These are phyloP conservation scores for Alexandromys fortis DNA, from an alignment of 2,113 vertebrate genomes.

Conservation along the genomic window DNA sequence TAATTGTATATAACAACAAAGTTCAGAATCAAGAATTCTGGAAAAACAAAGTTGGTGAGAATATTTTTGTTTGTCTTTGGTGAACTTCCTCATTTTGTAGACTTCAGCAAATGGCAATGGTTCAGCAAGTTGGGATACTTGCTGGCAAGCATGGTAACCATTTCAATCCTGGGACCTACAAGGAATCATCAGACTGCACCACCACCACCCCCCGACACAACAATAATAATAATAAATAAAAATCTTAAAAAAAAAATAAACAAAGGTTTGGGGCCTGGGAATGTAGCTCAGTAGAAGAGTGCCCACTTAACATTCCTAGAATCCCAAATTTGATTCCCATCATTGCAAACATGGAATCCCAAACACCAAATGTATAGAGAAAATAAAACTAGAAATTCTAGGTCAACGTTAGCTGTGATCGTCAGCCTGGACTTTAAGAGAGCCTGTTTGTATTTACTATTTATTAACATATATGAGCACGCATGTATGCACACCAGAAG, in stretches of 20 bases:
- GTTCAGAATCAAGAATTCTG: constrained; percentile 5
- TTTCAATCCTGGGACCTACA: not conserved
- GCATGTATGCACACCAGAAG: not conserved
- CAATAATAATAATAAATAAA: not conserved
- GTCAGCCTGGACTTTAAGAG: not conserved
- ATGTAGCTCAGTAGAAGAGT: not conserved
- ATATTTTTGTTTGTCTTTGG: not conserved
- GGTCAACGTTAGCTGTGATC: not conserved
- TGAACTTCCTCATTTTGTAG: constrained; percentile 12
- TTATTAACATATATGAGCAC: not conserved
- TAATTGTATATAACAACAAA: constrained; percentile 25
- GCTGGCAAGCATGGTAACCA: not conserved
- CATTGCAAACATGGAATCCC: not conserved
- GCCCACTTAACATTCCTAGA: not conserved
- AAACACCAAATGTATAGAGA: not conserved
- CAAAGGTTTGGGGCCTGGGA: not conserved
- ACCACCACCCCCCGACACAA: not conserved
- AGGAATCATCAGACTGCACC: not conserved
- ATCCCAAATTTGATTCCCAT: not conserved
- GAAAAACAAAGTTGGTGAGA: not conserved
- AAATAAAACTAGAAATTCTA: not conserved
- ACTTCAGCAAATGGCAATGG: not conserved
- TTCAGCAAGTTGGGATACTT: not conserved
- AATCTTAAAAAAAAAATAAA: not conserved
- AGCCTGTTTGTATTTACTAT: not conserved